Evolutionary conservation across 2,797 vertebrate species (phyloP), one percentile per base, ranked within the genome.

Genomic region (Cuniculus paca): DNA sequence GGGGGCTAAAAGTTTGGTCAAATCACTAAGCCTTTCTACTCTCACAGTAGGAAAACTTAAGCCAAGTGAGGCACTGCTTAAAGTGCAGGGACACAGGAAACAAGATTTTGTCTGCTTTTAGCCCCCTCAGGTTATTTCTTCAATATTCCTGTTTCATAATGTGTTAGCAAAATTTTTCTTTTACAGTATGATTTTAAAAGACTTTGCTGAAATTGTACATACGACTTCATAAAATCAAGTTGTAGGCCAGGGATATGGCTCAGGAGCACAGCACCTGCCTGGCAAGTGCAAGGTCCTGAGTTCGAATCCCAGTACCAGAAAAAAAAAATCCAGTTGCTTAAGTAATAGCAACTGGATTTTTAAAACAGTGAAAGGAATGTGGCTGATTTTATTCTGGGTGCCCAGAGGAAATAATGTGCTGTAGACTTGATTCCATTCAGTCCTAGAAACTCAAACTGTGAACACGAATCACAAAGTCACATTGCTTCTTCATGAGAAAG

Each of bases 401-500:
- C 28, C 61, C 91, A 63, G 12, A 68, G 54, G 54, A 96, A 94
- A 96, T 83, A 94, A 93, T 11, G 60, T 1, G 6, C 72, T 81
- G 5, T 56, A 90, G 63, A 80, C 63, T 90, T 83, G 77, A 95
- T 88, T 88, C 61, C 68, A 86, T 42, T 79, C 61, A 58, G 36
- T 31, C 34, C 70, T 91, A 91, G 85, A 97, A 96, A 95, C 50
- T 58, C 82, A 72, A 90, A 88, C 75, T 82, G 58, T n/a, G 80
- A 61, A 74, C 70, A 50, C 86, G 52, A 93, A 90, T 78, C 85
- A 88, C 52, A 54, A 4, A 54, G 17, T 19, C 52, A 9, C n/a
- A 26, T 78, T 63, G 24, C 28, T 94, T 90, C 77, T 58, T 90
- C 94, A 94, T 83, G 92, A 92, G 92, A 88, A 88, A 97, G 54